Base-by-base conservation (phyloP, 2,797 vertebrate genomes). In the Corythornis leucogaster region DNA sequence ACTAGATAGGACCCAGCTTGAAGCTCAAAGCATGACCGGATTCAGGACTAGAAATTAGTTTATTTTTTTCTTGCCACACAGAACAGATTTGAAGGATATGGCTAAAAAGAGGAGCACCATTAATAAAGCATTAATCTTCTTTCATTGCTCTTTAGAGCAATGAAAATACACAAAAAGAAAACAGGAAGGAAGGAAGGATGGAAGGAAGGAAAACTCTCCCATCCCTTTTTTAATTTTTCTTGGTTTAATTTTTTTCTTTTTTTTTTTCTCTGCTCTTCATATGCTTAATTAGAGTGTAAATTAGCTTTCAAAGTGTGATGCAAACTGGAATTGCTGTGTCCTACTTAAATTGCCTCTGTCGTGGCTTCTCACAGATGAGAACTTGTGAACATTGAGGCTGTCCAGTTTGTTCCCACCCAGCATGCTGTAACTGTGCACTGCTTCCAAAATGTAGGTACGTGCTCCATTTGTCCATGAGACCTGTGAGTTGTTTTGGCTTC, bases 261-360 rank as follows among this genome's bases (percentile, higher is more conserved):
- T 40, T 28, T 11, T 2, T 6, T 8, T 1, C 3, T 2, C 13
- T 40, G 38, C 38, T 3, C 24, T 6, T 3, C 25, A 1, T 31
- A 18, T 64, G 20, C 67, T 90, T 85, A 68, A 69, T 69, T 92
- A 71, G 54, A 40, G 12, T 87, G 38, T 46, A 87, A 85, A 85
- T 75, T 67, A 75, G 4, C 69, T 66, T 84, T 51, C 13, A 80
- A 45, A 84, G 73, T 31, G 26, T 67, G 40, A 69, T 59, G 25
- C 45, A 51, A 84, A 35, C 30, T 79, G 67, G 22, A 76, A 61
- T 69, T 82, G 35, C 43, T 53, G 1, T 55, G 19, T 82, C 40
- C 75, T 80, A 40, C 43, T 80, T 67, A 77, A 80, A 48, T 70
- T 80, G 68, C 25, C 61, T 55, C 5, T 11, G 11, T 64, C 35